Base-by-base conservation (phyloP, 2,888 invertebrate species). In the Xiphydria camelus region DNA sequence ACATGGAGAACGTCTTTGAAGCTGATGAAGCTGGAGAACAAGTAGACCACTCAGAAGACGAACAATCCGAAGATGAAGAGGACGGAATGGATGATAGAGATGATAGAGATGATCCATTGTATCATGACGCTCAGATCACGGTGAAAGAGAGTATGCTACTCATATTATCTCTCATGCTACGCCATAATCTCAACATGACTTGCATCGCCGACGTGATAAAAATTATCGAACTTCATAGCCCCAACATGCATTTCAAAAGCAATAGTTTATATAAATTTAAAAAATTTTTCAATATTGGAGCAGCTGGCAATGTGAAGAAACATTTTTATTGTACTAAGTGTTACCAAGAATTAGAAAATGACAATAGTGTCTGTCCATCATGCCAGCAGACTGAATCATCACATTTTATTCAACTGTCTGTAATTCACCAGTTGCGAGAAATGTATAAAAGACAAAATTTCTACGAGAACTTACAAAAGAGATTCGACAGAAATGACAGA, bases 261-360 rank as follows among this genome's bases (percentile, higher is more conserved):
- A 41, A 41, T 12, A 41, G 41, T n/a, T 14, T 49, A 10, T 45
- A 34, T 25, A 34, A 34, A 9, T 49, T 49, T n/a, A 22, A 36
- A 26, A 49, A 41, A 35, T 45, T 10, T 21, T 45, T 49, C 15
- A 12, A 7, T 4, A 21, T 40, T 17, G 12, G 5, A 7, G 20
- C 18, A 10, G 12, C 10, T 4, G n/a, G n/a, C n/a, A 22, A 22
- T 12, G 2, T 23, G 2, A 37, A 15, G 4, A 21, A 35, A 21
- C 29, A 40, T 34, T 40, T 10, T 17, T 45, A 41, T 25, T 48
- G 22, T 34, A 21, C 34, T 3, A 22, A 4, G 12, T 33, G 39
- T 4, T 17, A 10, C 14, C 6, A 23, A 17, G 29, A 9, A 17
- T 35, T 39, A 4, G 6, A 18, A 15, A 10, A 15, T 1, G 31